Evolutionary conservation across 2,797 vertebrate genomes (phyloP), one percentile per base, ranked within the genome.

Genomic region (Cyclura pinguis): DNA sequence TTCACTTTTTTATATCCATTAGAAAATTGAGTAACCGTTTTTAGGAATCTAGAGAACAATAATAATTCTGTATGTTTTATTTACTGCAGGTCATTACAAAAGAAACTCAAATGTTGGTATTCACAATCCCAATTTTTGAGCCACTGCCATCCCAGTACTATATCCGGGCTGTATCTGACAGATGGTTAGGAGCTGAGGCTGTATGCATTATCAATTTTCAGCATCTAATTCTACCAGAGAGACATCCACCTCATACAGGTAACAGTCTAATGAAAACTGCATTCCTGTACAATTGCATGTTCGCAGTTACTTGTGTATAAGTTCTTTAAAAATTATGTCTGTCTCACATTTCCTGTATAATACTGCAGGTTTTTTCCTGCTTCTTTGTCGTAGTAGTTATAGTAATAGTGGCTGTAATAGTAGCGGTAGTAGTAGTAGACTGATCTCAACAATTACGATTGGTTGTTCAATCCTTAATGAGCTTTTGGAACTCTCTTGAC

Each of bases 71-170:
- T 76, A 22, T 29, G 38, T 78, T 74, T 67, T 90, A 0, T 96
- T 94, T 95, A 76, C 42, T 47, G 86, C 96, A 99, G 99, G 99
- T 99, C 91, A 97, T 99, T 93, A 97, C 95, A 84, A 98, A 95
- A 92, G 99, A 99, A 96, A 96, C 98, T 67, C 99, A 99, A 93
- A 96, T 98, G 91, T 92, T 99, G 32, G 98, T 99, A 7, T 99
- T 99, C 96, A 99, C 99, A 95, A 99, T 99, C 91, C 99, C 99
- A 42, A 99, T 99, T 96, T 99, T 99, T 96, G 99, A 99, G 96
- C 99, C 99, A 18, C 93, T 99, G 93, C 99, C 99, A 85, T 99
- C 99, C 13, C 99, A 99, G 90, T 99, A 99, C 97, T 99, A 99
- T 94, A 99, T 99, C 93, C 98, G 98, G 89, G 98, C 98, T 2